Evolutionary conservation across 2,888 invertebrate genomes (phyloP).

Genomic region (Hemaris fuciformis): DNA sequence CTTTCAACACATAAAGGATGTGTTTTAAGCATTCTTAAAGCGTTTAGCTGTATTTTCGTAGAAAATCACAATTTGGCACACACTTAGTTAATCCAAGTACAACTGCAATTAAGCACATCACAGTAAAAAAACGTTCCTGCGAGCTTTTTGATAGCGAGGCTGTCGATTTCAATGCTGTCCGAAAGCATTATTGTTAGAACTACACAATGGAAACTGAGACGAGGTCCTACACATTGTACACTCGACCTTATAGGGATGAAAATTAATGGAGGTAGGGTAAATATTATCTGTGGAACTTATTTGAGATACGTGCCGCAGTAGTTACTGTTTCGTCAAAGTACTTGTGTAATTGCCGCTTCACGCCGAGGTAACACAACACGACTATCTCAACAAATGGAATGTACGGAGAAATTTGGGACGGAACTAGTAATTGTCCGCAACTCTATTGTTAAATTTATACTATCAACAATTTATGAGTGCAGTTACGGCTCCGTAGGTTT

Average conservation of each 20-base stretch:
- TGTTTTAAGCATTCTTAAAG: too few species aligned
- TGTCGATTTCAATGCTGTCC: too few species aligned
- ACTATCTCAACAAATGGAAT: not conserved
- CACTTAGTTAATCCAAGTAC: too few species aligned
- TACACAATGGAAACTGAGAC: too few species aligned
- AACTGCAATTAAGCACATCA: too few species aligned
- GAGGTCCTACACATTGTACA: not conserved
- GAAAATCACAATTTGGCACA: too few species aligned
- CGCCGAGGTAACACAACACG: not conserved
- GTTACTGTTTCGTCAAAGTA: constrained; percentile 7
- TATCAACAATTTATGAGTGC: not conserved
- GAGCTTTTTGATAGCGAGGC: too few species aligned
- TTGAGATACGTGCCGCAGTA: constrained; percentile 33
- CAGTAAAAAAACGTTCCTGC: too few species aligned
- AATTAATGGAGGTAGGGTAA: constrained; percentile 48
- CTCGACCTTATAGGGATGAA: constrained; percentile 19
- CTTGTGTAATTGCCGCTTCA: not conserved
- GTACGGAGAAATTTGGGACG: not conserved
- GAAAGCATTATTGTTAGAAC: not conserved
- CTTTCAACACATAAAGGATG: too few species aligned
- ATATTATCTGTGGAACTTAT: constrained; percentile 43
- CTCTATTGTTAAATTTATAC: not conserved
- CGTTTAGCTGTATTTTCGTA: too few species aligned
- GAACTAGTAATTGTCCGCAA: not conserved
- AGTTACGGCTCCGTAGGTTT: too few species aligned